Conservation (phyloP, 1,140 invertebrate species). For the Zaprionus taronus region DNA sequence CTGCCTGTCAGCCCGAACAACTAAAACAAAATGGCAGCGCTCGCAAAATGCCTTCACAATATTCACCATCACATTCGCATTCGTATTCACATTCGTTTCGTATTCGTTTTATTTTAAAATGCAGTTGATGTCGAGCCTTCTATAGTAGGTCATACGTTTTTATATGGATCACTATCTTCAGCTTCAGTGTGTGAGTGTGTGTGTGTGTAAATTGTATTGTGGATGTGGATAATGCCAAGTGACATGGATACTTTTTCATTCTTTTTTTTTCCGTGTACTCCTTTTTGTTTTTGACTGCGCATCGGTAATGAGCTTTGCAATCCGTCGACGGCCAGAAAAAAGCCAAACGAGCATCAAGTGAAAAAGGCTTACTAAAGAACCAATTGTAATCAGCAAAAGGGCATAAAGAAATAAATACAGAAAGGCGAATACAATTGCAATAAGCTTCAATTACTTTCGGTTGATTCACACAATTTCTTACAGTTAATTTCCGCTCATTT, state of each 20-base stretch:
- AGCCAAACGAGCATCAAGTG: conserved; percentile 20
- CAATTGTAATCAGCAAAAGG: conserved; percentile 35
- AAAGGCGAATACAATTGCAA: background rate
- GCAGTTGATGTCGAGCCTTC: conserved; percentile 43
- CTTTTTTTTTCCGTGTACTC: background rate
- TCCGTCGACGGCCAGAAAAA: conserved; percentile 16
- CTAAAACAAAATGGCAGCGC: conserved; percentile 62
- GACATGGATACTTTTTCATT: conserved; percentile 37
- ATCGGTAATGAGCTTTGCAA: conserved; percentile 46
- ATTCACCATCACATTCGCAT: conserved; percentile 38
- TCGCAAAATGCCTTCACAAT: conserved; percentile 40
- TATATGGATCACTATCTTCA: conserved; percentile 5
- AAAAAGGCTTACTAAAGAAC: conserved; percentile 10
- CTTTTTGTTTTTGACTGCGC: conserved; percentile 36
- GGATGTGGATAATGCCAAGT: conserved; percentile 49
- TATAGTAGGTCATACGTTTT: conserved; percentile 50
- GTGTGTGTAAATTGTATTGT: background rate
- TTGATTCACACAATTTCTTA: too few species aligned
- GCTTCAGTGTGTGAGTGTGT: background rate
- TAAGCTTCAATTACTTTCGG: too few species aligned
- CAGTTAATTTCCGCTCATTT: too few species aligned
- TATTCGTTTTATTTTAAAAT: conserved; percentile 61
- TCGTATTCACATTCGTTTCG: conserved; percentile 43
- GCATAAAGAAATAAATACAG: conserved; percentile 31
- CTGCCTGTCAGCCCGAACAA: conserved; percentile 49